Conservation (phyloP, 2,888 invertebrate genomes). For the Drosophila pseudotakahashii region DNA sequence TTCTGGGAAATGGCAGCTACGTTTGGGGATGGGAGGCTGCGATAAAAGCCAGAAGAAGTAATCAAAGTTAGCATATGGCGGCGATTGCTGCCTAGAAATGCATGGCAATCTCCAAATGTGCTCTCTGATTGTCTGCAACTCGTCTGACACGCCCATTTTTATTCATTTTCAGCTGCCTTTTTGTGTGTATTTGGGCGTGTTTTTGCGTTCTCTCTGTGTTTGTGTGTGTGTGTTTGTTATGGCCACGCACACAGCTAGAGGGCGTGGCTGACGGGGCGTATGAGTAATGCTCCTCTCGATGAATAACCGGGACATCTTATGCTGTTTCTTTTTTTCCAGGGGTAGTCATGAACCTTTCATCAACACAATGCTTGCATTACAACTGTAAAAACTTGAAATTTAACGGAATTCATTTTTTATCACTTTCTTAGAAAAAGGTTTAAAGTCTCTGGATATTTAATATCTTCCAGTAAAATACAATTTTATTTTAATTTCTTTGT, state of each 20-base stretch:
- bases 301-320: conserved; percentile 15
- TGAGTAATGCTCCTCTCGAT: conserved; percentile 20
- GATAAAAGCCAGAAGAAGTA: conserved; percentile 55
- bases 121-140: conserved; percentile 54
- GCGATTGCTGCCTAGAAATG: conserved; percentile 55
- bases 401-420: conserved; percentile 5
- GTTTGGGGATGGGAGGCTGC: conserved; percentile 3
- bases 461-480: background rate
- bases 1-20: conserved; percentile 15
- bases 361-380: conserved; percentile 8
- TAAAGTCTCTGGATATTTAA: background rate
- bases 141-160: conserved; percentile 39
- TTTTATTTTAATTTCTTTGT: background rate
- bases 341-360: background rate
- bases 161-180: conserved; percentile 31
- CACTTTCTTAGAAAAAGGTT: background rate
- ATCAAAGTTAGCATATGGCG: conserved; percentile 70
- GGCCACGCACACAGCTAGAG: conserved; percentile 2
- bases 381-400: conserved; percentile 7
- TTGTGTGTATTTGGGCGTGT: conserved; percentile 6
- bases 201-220: conserved; percentile 1
- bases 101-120: conserved; percentile 54
- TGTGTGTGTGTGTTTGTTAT: conserved; percentile 40
- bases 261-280: conserved; percentile 17
- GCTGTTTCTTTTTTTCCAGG: background rate